Evolutionary conservation across 2,113 vertebrate species (phyloP), one percentile per base, ranked within the genome.

Genomic region (Emydocephalus ijimae): DNA sequence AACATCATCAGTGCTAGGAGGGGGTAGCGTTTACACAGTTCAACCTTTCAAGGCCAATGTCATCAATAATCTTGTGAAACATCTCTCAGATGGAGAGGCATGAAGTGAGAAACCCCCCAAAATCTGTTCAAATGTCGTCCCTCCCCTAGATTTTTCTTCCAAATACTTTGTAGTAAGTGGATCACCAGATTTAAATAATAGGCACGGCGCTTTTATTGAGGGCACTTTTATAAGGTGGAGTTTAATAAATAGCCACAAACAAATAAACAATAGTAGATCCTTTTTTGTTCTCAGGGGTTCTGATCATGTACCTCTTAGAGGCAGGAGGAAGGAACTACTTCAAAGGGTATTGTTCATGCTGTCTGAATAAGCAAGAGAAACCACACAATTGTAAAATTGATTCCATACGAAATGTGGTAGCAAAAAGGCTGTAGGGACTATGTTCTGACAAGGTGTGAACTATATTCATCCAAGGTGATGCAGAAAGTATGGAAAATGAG

Each of bases 381-480:
- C 26, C 48, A 18, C 39, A 9, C 29, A 52, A 48, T 45, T 52
- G 45, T 29, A 61, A 61, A 23, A 18, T 9, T 15, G 23, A 61
- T 93, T 93, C 92, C 20, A 54, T 15, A 57, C 24, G 89, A 34
- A 81, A 93, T 90, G 45, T 64, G 54, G 64, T 90, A 34, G 89
- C 23, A 90, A 89, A 87, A 50, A n/a, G 64, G 90, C 54, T 43
- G 89, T 92, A 34, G 86, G 56, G 86, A 87, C 7, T 50, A 39
- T 20, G 15, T 74, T 39, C 3, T 90, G 74, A 56, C 4, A n/a
- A 56, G 61, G 29, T 69, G 29, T 4, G 12, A 69, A n/a, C 12
- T 69, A 2, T 69, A 34, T 10, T 64, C 52, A 54, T 87, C 89
- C 89, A 90, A 87, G 9, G 81, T 90, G 85, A 93, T 57, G 24